Conservation (phyloP, 2,888 invertebrate genomes). For the Esperia sulphurella region DNA sequence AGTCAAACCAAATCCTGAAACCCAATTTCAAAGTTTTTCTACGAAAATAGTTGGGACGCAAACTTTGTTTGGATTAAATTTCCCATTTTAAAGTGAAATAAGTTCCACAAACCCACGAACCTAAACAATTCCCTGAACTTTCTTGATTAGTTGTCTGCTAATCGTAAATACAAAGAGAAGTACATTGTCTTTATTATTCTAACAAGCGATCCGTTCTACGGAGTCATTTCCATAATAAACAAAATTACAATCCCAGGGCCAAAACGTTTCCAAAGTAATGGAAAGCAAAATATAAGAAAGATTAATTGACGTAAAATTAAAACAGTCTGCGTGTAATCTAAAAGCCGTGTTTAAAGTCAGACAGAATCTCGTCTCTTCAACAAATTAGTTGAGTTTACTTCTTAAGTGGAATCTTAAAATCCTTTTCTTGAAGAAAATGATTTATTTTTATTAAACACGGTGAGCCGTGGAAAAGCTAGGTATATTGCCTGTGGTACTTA, state of each 20-base stretch:
- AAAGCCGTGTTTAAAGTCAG: conserved; percentile 41
- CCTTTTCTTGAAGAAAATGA: conserved; percentile 9
- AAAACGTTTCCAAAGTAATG: conserved; percentile 31
- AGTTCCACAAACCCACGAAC: not conserved
- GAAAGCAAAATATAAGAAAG: conserved; percentile 46
- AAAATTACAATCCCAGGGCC: conserved; percentile 26
- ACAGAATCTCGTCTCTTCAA: conserved; percentile 30
- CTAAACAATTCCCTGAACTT: not conserved
- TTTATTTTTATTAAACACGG: conserved; percentile 9
- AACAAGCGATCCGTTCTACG: conserved; percentile 1
- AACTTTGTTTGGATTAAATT: no score
- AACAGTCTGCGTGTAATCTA: conserved; percentile 45
- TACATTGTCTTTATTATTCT: conserved; percentile 6
- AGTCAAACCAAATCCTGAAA: no score
- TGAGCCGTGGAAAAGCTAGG: not conserved
- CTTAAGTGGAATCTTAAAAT: conserved; percentile 22
- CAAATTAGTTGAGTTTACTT: conserved; percentile 46
- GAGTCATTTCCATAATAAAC: conserved; percentile 17
- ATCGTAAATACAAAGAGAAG: not conserved
- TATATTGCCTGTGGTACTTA: not conserved
- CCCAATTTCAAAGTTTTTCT: no score
- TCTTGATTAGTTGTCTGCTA: not conserved
- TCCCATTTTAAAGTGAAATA: no score
- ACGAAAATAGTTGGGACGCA: no score
- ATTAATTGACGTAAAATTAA: conserved; percentile 60